Percentiles rank a stretch among this genome's conserved stretches.
Evolutionary conservation across 2,888 invertebrate genomes (phyloP).

Genomic region (Acrobasis repandana): DNA sequence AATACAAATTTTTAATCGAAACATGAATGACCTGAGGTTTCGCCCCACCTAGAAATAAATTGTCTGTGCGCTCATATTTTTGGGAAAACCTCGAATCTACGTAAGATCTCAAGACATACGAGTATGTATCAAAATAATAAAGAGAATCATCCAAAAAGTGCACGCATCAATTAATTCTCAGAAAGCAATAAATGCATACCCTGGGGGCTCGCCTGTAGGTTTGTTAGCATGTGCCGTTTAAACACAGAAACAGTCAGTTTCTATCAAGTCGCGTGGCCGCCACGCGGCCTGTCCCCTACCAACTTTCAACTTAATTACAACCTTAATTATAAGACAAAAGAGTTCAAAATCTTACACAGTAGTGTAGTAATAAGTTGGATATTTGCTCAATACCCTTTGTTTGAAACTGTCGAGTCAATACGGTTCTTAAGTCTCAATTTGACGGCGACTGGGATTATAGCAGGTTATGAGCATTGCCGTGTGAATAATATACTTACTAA

Average conservation of each 20-base stretch:
- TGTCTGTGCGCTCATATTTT: too few species aligned
- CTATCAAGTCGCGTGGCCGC: conserved; percentile 7
- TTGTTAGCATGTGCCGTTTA: conserved; percentile 11
- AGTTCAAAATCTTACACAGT: neutral
- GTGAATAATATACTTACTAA: too few species aligned
- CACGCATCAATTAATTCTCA: neutral
- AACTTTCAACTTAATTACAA: conserved; percentile 1
- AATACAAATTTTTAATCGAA: too few species aligned
- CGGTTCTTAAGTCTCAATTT: conserved; percentile 16
- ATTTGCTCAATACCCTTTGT: conserved; percentile 39
- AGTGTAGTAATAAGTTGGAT: conserved; percentile 29
- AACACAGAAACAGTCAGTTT: conserved; percentile 13
- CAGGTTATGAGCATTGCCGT: conserved; percentile 1
- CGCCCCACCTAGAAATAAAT: too few species aligned
- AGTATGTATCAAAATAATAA: too few species aligned
- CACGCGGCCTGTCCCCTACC: neutral
- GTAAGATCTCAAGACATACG: too few species aligned
- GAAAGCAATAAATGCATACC: conserved; percentile 13
- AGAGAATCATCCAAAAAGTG: too few species aligned
- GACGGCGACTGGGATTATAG: conserved; percentile 6
- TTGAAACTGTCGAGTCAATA: conserved; percentile 40
- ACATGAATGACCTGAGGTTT: too few species aligned
- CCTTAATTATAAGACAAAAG: neutral
- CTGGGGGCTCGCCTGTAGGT: neutral
- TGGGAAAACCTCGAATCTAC: too few species aligned